These are phyloP conservation scores for Solenopsis fugax DNA, from an alignment of 1,140 invertebrate species.

Conservation along the genomic window DNA sequence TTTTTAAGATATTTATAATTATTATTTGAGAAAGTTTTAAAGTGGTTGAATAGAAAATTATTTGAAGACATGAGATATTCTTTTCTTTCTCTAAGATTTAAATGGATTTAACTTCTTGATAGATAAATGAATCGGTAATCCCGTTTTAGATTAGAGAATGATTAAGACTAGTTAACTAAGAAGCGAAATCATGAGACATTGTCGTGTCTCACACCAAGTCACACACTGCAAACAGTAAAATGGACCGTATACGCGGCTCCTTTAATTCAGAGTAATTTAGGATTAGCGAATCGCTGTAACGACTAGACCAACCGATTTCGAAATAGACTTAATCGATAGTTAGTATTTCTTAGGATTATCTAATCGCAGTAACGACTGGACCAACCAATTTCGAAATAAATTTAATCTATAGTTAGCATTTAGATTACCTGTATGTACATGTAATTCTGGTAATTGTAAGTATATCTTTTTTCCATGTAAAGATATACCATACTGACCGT, in stretches of 20 bases:
- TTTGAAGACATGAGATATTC: not conserved
- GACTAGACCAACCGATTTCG: not conserved
- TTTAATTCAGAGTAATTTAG: not conserved
- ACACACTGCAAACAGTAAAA: not conserved
- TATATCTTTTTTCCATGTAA: too few relatives aligned
- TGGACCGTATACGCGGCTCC: not conserved
- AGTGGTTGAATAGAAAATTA: not conserved
- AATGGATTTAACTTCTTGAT: not conserved
- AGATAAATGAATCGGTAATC: not conserved
- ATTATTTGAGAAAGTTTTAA: not conserved
- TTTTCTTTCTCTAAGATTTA: not conserved
- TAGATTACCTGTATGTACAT: too few relatives aligned
- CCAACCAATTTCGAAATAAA: not conserved
- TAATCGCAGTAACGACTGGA: not conserved
- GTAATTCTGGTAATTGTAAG: too few relatives aligned
- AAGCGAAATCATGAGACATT: not conserved
- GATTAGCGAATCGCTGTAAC: not conserved
- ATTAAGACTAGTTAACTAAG: constrained; percentile 2
- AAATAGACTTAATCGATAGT: too few relatives aligned
- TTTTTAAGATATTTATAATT: not conserved
- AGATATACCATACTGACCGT: too few relatives aligned
- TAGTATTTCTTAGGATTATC: not conserved
- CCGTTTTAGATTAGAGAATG: not conserved
- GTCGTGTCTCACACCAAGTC: not conserved
- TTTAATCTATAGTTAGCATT: too few relatives aligned